Percentiles rank a stretch among this genome's conserved stretches.
phyloP scores from a whole-genome alignment of 37 sponge, comb jelly and placozoan genomes.

The Ephydatia muelleri region DNA sequence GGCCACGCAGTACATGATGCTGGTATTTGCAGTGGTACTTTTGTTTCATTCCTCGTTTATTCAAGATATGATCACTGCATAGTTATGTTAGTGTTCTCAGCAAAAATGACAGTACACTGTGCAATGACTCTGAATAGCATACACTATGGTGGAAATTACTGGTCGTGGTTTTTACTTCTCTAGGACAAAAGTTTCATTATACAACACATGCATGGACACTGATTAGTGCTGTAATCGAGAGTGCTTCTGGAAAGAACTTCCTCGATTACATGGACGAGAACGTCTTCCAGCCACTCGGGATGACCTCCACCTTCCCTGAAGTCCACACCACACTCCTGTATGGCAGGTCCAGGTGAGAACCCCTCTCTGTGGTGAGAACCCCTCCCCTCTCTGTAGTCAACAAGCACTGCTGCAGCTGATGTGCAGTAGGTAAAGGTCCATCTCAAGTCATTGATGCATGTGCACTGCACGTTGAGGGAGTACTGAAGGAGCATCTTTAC shows the following conservation, averaged over 20 bases:
- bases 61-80: background rate
- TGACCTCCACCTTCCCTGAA: slow-evolving; percentile 59
- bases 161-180: background rate
- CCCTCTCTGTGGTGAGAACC: background rate
- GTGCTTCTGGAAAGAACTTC: slow-evolving; percentile 50
- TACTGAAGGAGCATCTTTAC: too few relatives aligned
- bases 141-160: background rate
- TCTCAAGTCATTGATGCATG: background rate
- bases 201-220: slow-evolving; percentile 91
- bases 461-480: slow-evolving; percentile 23
- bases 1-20: too few relatives aligned
- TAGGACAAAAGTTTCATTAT: slow-evolving; percentile 70
- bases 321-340: slow-evolving; percentile 39
- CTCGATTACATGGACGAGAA: slow-evolving; percentile 61
- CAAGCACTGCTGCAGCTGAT: too few relatives aligned
- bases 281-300: slow-evolving; percentile 58
- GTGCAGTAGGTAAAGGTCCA: too few relatives aligned
- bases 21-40: too few relatives aligned
- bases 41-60: background rate
- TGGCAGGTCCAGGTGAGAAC: slow-evolving; percentile 62
- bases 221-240: slow-evolving; percentile 86
- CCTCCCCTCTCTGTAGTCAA: too few relatives aligned
- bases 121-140: background rate
- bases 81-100: too few relatives aligned
- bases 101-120: too few relatives aligned